These are phyloP conservation scores for Zaprionus inermis DNA, from an alignment of 1,140 invertebrate species.

Conservation along the genomic window DNA sequence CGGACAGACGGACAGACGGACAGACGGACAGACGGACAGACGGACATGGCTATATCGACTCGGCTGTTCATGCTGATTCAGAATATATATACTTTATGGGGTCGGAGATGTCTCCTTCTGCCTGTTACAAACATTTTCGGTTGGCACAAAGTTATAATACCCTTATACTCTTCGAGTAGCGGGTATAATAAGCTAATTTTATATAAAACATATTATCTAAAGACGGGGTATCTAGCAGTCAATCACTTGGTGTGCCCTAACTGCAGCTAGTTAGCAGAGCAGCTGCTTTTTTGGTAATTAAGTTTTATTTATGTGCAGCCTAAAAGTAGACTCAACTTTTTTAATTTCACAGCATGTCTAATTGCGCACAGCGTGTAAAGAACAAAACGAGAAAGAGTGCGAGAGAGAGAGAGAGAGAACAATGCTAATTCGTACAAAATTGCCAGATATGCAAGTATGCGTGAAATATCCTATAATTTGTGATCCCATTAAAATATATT, in stretches of 20 bases:
- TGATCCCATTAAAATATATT: conserved; percentile 15
- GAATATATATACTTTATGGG: no score
- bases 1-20: no score
- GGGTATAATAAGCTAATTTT: no score
- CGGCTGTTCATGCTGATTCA: no score
- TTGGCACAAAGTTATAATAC: no score
- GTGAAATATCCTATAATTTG: conserved; percentile 33
- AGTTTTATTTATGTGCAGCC: conserved; percentile 68
- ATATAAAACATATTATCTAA: background rate
- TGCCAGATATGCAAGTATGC: conserved; percentile 25
- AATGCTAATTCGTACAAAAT: conserved; percentile 46
- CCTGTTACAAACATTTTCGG: no score
- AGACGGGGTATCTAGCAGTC: conserved; percentile 8
- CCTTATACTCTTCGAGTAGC: no score
- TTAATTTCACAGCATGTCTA: conserved; percentile 12
- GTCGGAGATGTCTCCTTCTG: no score
- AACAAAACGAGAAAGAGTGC: background rate
- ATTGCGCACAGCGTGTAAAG: conserved; percentile 43
- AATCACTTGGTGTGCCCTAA: background rate
- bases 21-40: no score
- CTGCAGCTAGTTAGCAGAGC: conserved; percentile 34
- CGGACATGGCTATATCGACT: no score
- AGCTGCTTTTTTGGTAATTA: conserved; percentile 72
- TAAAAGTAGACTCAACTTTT: background rate
- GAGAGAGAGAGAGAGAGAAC: background rate